Conservation (phyloP, 2,888 invertebrate species). For the Candidula unifasciata region DNA sequence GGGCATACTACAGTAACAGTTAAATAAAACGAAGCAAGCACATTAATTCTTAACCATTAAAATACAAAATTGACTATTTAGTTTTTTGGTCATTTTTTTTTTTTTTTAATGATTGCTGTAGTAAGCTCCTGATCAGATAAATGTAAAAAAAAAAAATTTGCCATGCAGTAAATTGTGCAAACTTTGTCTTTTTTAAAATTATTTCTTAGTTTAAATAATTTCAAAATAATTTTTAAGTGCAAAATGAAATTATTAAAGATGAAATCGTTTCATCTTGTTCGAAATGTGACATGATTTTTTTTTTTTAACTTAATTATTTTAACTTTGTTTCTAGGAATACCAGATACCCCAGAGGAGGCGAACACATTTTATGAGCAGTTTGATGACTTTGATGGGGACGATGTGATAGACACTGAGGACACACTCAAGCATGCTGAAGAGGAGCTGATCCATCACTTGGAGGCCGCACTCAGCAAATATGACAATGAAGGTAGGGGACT, state of each 20-base stretch:
- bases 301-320: too few species aligned
- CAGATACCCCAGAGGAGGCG: slow-evolving; percentile 74
- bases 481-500: slow-evolving; percentile 62
- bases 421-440: slow-evolving; percentile 57
- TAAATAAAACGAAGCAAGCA: too few species aligned
- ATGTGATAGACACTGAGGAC: slow-evolving; percentile 51
- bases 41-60: too few species aligned
- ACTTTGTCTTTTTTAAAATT: too few species aligned
- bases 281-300: not conserved
- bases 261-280: not conserved
- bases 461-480: slow-evolving; percentile 69
- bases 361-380: slow-evolving; percentile 77
- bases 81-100: too few species aligned
- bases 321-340: slow-evolving; percentile 69
- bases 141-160: too few species aligned
- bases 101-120: too few species aligned
- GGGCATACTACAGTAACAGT: too few species aligned
- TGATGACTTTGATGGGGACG: slow-evolving; percentile 56
- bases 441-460: slow-evolving; percentile 70
- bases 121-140: too few species aligned
- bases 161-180: too few species aligned
- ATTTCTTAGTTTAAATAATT: too few species aligned
- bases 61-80: too few species aligned
- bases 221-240: not conserved
- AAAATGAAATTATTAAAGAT: not conserved